Conservation (phyloP, 2,888 invertebrate species). For the Caenorhabditis macrosperma region DNA sequence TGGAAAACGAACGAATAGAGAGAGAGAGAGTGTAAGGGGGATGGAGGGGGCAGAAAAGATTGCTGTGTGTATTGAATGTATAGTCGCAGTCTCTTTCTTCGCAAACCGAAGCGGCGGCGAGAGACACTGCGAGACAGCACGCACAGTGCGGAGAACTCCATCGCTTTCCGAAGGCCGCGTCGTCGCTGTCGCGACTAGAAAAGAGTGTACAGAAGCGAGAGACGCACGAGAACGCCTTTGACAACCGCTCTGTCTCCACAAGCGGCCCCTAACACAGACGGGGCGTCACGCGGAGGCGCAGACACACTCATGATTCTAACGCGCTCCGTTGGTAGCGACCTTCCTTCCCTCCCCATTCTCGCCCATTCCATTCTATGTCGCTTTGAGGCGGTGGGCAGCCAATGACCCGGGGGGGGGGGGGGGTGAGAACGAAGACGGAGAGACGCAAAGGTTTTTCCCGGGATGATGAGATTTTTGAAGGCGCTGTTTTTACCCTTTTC, state of each 20-base stretch:
- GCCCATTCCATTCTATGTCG: no score
- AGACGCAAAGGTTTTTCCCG: no score
- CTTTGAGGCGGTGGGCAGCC: not conserved
- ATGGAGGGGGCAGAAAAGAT: not conserved
- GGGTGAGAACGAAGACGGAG: slow-evolving; percentile 8
- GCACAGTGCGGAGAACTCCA: not conserved
- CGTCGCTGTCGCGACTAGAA: not conserved
- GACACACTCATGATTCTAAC: not conserved
- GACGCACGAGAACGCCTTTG: not conserved
- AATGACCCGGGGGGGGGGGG: not conserved
- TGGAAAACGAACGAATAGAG: not conserved
- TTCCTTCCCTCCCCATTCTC: slow-evolving; percentile 14
- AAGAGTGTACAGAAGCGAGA: not conserved
- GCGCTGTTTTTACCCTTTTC: slow-evolving; percentile 47
- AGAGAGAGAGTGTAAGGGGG: not conserved
- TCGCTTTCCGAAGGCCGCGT: slow-evolving; percentile 3
- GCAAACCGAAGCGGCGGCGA: not conserved
- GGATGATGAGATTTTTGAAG: slow-evolving; percentile 27
- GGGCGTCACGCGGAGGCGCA: not conserved
- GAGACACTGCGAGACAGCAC: not conserved
- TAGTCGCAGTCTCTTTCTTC: not conserved
- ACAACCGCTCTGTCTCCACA: no score
- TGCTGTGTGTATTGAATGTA: slow-evolving; percentile 41
- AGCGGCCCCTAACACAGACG: not conserved
- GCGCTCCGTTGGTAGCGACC: slow-evolving; percentile 10